Evolutionary conservation across 2,797 vertebrate genomes (phyloP).

Genomic region (Sardinella longiceps): DNA sequence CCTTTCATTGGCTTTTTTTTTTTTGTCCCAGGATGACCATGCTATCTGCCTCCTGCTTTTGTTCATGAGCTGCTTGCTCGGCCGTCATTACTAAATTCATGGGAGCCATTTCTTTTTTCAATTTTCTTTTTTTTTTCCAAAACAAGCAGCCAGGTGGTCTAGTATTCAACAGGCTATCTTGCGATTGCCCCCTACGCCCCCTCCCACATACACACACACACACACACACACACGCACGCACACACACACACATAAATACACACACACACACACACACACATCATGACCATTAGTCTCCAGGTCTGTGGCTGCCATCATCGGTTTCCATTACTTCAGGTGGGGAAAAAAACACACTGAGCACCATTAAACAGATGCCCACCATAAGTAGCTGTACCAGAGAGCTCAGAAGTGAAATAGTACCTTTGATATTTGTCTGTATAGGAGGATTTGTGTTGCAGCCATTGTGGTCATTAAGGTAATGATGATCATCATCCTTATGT

Average conservation of each 20-base stretch:
- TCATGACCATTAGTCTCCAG: background rate
- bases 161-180: slow-evolving; percentile 36
- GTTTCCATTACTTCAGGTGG: slow-evolving; percentile 49
- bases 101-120: slow-evolving; percentile 4
- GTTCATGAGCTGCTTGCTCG: slow-evolving; percentile 47
- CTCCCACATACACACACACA: no score
- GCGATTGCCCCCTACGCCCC: background rate
- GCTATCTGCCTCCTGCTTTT: slow-evolving; percentile 35
- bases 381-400: slow-evolving; percentile 47
- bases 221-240: no score
- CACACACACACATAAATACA: no score
- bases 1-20: slow-evolving; percentile 10
- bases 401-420: background rate
- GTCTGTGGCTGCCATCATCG: background rate
- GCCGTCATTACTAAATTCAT: slow-evolving; percentile 37
- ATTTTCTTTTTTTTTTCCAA: slow-evolving; percentile 48
- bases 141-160: slow-evolving; percentile 57
- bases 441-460: background rate
- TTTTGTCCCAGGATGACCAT: slow-evolving; percentile 1
- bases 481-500: background rate
- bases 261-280: no score
- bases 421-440: slow-evolving; percentile 25
- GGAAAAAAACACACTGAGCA: slow-evolving; percentile 40
- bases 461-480: background rate
- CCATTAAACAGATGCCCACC: slow-evolving; percentile 51